phyloP scores from a whole-genome alignment of 2,888 invertebrate species.

The Thymelicus acteon region DNA sequence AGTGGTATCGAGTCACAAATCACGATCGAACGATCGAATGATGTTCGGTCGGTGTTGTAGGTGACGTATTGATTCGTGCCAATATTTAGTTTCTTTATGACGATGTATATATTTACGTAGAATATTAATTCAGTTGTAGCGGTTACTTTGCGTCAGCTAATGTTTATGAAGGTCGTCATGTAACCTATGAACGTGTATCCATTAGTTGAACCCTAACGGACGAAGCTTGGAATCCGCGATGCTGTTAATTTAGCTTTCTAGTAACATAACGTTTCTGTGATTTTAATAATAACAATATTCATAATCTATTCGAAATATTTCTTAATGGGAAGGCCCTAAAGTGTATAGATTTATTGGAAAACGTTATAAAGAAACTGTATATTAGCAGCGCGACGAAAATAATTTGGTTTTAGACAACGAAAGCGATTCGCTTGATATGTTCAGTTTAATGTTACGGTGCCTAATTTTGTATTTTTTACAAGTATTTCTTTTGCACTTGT shows the following conservation, averaged over 20 bases:
- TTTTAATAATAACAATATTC: constrained; percentile 29
- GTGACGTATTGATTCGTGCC: constrained; percentile 39
- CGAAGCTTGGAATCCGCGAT: constrained; percentile 2
- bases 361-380: constrained; percentile 35
- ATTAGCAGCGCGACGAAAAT: constrained; percentile 11
- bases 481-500: not conserved
- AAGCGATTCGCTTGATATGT: constrained; percentile 9
- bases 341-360: constrained; percentile 9
- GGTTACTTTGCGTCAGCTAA: not conserved
- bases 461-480: constrained; percentile 22
- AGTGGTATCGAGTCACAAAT: constrained; percentile 45
- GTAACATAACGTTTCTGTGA: constrained; percentile 32
- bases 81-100: constrained; percentile 50
- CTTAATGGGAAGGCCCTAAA: not conserved
- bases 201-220: constrained; percentile 11
- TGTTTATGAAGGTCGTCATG: not conserved
- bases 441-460: not conserved
- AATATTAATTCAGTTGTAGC: not conserved
- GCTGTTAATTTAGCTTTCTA: constrained; percentile 28
- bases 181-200: constrained; percentile 4
- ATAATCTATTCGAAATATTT: constrained; percentile 12
- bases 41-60: constrained; percentile 1
- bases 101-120: constrained; percentile 34
- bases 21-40: constrained; percentile 8
- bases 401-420: constrained; percentile 26